Percentiles rank a stretch among this genome's conserved stretches.
Evolutionary conservation across 2,113 vertebrate species (phyloP).

Genomic region (Phyllopteryx taeniolatus): DNA sequence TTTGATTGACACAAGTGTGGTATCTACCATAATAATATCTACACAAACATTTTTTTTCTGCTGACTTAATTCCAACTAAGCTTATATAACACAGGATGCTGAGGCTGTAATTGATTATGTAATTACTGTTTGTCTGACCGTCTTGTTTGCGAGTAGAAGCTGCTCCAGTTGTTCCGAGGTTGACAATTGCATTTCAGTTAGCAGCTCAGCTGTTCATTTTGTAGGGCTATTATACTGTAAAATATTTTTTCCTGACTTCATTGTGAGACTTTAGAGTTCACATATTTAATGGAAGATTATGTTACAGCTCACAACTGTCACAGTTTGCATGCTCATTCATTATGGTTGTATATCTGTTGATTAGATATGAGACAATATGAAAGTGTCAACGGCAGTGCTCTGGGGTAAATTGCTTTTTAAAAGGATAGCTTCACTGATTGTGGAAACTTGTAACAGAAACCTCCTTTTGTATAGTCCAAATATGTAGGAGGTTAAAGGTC

Average conservation of each 20-base stretch:
- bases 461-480: background rate
- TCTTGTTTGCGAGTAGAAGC: constrained; percentile 12
- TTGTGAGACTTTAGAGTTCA: background rate
- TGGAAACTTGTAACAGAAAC: background rate
- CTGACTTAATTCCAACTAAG: background rate
- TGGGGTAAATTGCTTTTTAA: background rate
- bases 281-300: background rate
- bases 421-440: constrained; percentile 7
- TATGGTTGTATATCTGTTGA: constrained; percentile 1
- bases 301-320: background rate
- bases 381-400: background rate
- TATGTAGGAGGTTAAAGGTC: background rate
- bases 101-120: constrained; percentile 41
- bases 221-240: background rate
- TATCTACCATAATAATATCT: background rate
- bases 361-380: background rate
- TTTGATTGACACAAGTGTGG: background rate
- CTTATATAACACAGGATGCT: constrained; percentile 17
- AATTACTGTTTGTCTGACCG: constrained; percentile 37
- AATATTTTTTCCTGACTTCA: background rate
- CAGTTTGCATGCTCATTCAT: constrained; percentile 18
- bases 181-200: constrained; percentile 20
- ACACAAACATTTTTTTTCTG: background rate
- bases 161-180: constrained; percentile 25
- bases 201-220: constrained; percentile 14